phyloP scores from a whole-genome alignment of 2,797 vertebrate genomes.

The Astyanax mexicanus region DNA sequence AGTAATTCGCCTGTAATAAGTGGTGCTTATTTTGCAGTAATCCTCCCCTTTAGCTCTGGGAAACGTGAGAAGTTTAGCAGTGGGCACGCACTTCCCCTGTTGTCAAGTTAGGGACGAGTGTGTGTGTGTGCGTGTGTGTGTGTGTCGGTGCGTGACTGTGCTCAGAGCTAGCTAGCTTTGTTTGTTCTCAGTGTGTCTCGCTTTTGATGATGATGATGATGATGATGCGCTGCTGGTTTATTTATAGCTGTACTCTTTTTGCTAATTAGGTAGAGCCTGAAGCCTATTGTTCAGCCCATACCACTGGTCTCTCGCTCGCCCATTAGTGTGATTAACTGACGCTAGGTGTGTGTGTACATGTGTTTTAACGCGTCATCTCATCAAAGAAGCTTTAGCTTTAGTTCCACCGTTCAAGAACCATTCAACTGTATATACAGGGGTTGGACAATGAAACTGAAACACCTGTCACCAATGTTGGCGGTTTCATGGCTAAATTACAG shows the following conservation, averaged over 20 bases:
- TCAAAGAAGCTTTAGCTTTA: too few species aligned
- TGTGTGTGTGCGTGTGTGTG: too few species aligned
- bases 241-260: constrained; percentile 34
- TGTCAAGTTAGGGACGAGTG: constrained; percentile 7
- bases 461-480: too few species aligned
- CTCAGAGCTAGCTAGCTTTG: neutral
- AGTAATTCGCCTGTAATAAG: too few species aligned
- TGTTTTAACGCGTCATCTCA: too few species aligned
- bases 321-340: constrained; percentile 50
- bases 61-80: constrained; percentile 34
- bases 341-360: constrained; percentile 23
- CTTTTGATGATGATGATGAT: constrained; percentile 2
- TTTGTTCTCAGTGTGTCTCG: neutral
- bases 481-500: too few species aligned
- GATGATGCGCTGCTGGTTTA: constrained; percentile 20
- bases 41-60: constrained; percentile 20
- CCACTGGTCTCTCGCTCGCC: constrained; percentile 28
- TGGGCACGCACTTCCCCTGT: constrained; percentile 15
- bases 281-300: constrained; percentile 13
- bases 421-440: too few species aligned
- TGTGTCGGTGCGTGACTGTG: constrained; percentile 2
- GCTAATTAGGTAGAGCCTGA: constrained; percentile 25
- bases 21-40: neutral
- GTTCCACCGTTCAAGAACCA: too few species aligned
- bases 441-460: too few species aligned